These are phyloP conservation scores for Hafferia zeledoni DNA, from an alignment of 2,797 vertebrate genomes.

Conservation along the genomic window DNA sequence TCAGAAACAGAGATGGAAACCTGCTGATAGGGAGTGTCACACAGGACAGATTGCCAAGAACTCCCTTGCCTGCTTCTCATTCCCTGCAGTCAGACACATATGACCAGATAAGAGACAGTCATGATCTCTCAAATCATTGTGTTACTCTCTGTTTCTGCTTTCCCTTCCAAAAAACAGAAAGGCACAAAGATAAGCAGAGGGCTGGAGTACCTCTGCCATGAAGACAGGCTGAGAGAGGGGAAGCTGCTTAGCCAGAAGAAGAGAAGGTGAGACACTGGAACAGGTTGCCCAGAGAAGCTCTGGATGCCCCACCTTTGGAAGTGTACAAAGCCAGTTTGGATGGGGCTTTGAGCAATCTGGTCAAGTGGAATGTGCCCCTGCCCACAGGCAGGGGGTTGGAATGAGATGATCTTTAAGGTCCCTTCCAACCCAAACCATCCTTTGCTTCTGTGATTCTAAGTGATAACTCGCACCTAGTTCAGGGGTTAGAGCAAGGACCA, in stretches of 20 bases:
- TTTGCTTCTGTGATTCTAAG: background rate
- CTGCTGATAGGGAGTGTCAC: background rate
- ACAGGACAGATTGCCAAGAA: conserved; percentile 5
- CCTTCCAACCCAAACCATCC: background rate
- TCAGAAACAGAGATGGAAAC: background rate
- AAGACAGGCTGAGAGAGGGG: background rate
- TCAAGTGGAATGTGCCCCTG: background rate
- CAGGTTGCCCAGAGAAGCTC: background rate
- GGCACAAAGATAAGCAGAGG: background rate
- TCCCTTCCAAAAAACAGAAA: background rate
- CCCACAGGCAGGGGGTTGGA: background rate
- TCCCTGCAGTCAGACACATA: background rate
- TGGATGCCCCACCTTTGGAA: background rate
- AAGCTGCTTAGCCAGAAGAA: background rate
- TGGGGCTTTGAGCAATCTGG: background rate
- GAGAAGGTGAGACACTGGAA: background rate
- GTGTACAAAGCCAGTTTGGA: background rate
- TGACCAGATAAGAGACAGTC: background rate
- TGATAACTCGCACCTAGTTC: background rate
- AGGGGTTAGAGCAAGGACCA: background rate
- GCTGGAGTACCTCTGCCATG: background rate
- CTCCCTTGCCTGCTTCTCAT: background rate
- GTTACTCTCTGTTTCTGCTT: background rate
- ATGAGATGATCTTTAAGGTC: background rate
- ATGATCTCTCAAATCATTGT: background rate